phyloP scores from a whole-genome alignment of 2,888 invertebrate genomes.

The Keiferia lycopersicella region DNA sequence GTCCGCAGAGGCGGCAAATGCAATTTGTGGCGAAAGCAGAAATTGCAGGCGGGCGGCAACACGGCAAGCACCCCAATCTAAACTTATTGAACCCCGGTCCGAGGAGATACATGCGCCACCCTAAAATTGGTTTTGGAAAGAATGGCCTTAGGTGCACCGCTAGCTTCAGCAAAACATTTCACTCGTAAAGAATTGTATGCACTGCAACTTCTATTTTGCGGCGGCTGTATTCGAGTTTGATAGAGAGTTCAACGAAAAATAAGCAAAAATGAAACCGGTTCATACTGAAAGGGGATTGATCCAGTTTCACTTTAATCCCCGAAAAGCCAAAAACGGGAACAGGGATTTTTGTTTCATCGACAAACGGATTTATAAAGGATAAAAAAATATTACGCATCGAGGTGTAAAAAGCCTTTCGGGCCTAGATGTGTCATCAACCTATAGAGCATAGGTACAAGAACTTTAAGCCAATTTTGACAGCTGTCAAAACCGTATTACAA shows the following conservation, averaged over 20 bases:
- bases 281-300: slow-evolving; percentile 14
- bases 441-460: too few species aligned
- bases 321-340: slow-evolving; percentile 17
- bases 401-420: neutral
- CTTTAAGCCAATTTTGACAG: too few species aligned
- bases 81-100: slow-evolving; percentile 51
- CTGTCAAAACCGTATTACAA: too few species aligned
- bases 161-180: slow-evolving; percentile 14
- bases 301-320: slow-evolving; percentile 19
- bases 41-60: slow-evolving; percentile 51
- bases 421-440: neutral
- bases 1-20: slow-evolving; percentile 56
- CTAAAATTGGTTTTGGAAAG: slow-evolving; percentile 47
- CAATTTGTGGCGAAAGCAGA: slow-evolving; percentile 62
- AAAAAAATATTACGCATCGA: slow-evolving; percentile 15
- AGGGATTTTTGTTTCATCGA: slow-evolving; percentile 17
- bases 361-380: slow-evolving; percentile 14
- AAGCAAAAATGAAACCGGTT: slow-evolving; percentile 11
- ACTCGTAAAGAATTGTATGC: slow-evolving; percentile 19
- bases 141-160: slow-evolving; percentile 17
- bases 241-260: slow-evolving; percentile 4
- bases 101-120: slow-evolving; percentile 30
- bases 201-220: slow-evolving; percentile 4
- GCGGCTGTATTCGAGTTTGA: neutral
- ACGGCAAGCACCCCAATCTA: slow-evolving; percentile 44